Percentiles rank a stretch among this genome's conserved stretches.
Conservation (phyloP, 2,888 invertebrate genomes). For the Ypsolopha scabrella region DNA sequence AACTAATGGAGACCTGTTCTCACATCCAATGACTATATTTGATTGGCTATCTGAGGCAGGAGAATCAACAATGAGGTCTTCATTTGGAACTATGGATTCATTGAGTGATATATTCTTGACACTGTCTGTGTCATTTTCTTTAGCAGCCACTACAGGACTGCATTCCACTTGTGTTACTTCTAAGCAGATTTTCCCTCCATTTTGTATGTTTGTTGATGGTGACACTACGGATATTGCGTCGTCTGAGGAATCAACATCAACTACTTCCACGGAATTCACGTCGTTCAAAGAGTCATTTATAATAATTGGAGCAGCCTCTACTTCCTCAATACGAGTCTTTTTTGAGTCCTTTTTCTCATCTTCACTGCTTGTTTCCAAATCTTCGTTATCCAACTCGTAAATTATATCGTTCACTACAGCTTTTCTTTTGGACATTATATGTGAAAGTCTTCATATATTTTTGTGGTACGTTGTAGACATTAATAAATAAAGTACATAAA, state of each 20-base stretch:
- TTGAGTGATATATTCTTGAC: neutral
- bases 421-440: slow-evolving; percentile 55
- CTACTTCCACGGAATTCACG: slow-evolving; percentile 21
- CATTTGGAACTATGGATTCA: slow-evolving; percentile 14
- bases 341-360: slow-evolving; percentile 27
- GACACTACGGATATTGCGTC: slow-evolving; percentile 18
- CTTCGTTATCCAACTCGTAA: slow-evolving; percentile 63
- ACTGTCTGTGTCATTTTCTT: neutral
- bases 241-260: slow-evolving; percentile 23
- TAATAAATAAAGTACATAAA: too few species aligned
- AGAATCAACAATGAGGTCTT: slow-evolving; percentile 47
- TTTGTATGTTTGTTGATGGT: slow-evolving; percentile 19
- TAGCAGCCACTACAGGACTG: neutral
- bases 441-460: slow-evolving; percentile 7
- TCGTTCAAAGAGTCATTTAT: slow-evolving; percentile 12
- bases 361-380: slow-evolving; percentile 53
- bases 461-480: neutral
- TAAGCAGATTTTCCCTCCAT: slow-evolving; percentile 53
- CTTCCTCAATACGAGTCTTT: neutral
- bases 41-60: slow-evolving; percentile 40
- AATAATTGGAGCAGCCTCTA: neutral
- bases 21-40: slow-evolving; percentile 41
- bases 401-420: slow-evolving; percentile 55
- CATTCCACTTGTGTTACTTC: slow-evolving; percentile 8
- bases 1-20: slow-evolving; percentile 49